Conservation (phyloP, 1,140 invertebrate genomes). For the Scaptomyza pallida region DNA sequence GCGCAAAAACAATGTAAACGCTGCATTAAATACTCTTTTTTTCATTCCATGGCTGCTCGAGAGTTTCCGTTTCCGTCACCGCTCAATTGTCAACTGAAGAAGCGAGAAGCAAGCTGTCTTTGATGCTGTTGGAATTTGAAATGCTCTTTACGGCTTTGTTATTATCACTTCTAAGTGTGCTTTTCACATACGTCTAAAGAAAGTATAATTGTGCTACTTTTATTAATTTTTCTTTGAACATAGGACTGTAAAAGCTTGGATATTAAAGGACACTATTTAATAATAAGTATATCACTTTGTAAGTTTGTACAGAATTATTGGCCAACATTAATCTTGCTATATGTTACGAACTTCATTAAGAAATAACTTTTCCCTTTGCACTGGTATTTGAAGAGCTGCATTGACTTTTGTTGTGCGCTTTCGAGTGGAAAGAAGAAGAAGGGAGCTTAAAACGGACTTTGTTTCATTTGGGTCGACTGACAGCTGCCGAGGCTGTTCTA, state of each 20-base stretch:
- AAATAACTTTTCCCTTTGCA: constrained; percentile 13
- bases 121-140: not conserved
- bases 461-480: not conserved
- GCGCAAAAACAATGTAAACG: constrained; percentile 59
- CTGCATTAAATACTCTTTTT: constrained; percentile 68
- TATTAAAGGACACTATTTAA: too few relatives aligned
- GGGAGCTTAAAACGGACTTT: not conserved
- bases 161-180: too few relatives aligned
- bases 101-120: constrained; percentile 7
- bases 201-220: not conserved
- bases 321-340: constrained; percentile 19
- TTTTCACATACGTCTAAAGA: too few relatives aligned
- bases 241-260: too few relatives aligned
- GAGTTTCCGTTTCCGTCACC: constrained; percentile 57
- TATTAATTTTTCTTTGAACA: too few relatives aligned
- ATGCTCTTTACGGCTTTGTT: constrained; percentile 4
- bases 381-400: constrained; percentile 15
- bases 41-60: constrained; percentile 52
- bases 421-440: not conserved
- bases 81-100: constrained; percentile 51
- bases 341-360: constrained; percentile 18
- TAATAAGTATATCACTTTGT: too few relatives aligned
- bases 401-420: constrained; percentile 8
- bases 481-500: constrained; percentile 34
- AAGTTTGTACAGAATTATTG: constrained; percentile 26